phyloP scores from a whole-genome alignment of 2,888 invertebrate genomes.

The Apomyelois bistriatella region DNA sequence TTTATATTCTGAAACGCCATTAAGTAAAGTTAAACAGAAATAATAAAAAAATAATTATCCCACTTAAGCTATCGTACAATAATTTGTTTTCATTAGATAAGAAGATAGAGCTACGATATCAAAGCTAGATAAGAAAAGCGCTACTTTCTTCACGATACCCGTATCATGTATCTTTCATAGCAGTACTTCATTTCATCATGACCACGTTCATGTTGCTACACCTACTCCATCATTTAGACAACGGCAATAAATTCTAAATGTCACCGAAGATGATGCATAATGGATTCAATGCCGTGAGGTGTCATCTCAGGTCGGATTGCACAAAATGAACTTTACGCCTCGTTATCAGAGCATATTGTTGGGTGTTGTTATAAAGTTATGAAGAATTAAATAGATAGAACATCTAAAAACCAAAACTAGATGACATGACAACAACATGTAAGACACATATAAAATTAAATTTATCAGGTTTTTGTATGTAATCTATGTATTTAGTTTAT shows the following conservation, averaged over 20 bases:
- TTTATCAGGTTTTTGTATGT: no score
- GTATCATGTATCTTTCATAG: conserved; percentile 3
- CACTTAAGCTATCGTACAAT: no score
- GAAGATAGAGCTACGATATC: not conserved
- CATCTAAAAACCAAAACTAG: conserved; percentile 8
- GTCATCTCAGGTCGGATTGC: conserved; percentile 32
- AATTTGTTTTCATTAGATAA: no score
- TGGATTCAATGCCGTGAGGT: conserved; percentile 56
- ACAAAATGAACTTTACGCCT: conserved; percentile 23
- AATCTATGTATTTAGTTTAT: no score
- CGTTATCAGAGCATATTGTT: conserved; percentile 28
- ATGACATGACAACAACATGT: conserved; percentile 4
- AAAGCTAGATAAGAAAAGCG: not conserved
- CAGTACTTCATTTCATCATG: conserved; percentile 33
- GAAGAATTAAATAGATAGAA: not conserved
- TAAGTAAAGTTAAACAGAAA: no score
- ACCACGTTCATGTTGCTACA: conserved; percentile 38
- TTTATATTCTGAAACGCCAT: no score
- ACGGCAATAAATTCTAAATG: conserved; percentile 69
- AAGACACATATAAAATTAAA: no score
- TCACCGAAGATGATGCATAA: conserved; percentile 68
- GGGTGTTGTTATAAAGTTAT: conserved; percentile 18
- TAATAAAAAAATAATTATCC: no score
- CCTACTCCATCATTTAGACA: conserved; percentile 59
- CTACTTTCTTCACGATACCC: conserved; percentile 11